Evolutionary conservation across 2,888 invertebrate species (phyloP).

Genomic region (Sycophila texana): DNA sequence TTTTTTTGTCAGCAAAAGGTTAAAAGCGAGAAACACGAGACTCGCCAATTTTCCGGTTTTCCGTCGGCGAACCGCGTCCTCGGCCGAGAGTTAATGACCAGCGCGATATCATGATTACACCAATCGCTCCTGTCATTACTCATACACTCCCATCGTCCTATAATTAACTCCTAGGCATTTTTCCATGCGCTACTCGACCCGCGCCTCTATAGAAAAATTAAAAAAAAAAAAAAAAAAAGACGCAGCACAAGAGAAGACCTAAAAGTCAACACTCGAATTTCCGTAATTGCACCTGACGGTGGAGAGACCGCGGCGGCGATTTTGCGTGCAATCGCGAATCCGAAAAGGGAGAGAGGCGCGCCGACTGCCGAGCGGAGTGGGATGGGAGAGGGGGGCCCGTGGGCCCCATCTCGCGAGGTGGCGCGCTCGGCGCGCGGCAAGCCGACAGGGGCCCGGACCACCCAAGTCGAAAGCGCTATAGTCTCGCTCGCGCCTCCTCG

Average conservation of each 20-base stretch:
- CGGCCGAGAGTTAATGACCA: conserved; percentile 13
- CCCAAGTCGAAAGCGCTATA: conserved; percentile 75
- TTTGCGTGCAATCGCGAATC: conserved; percentile 54
- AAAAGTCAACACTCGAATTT: conserved; percentile 41
- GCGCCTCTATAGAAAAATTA: not conserved
- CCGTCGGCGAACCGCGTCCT: not conserved
- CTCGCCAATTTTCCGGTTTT: conserved; percentile 26
- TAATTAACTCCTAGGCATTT: conserved; percentile 28
- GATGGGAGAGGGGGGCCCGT: conserved; percentile 46
- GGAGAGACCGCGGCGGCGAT: conserved; percentile 56
- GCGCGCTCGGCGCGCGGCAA: conserved; percentile 71
- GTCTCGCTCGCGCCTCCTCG: conserved; percentile 65
- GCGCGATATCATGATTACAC: conserved; percentile 23
- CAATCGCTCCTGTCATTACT: conserved; percentile 33
- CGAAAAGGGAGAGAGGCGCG: conserved; percentile 46
- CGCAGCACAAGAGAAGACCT: conserved; percentile 16
- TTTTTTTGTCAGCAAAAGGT: not conserved
- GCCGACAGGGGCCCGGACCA: conserved; percentile 72
- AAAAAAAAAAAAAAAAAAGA: not conserved
- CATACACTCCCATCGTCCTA: not conserved
- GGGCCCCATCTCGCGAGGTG: conserved; percentile 68
- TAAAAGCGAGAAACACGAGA: not conserved
- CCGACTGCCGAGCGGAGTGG: conserved; percentile 29
- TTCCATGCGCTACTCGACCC: not conserved
- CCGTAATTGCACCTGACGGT: conserved; percentile 33